Percentiles rank a stretch among this genome's conserved stretches.
These are phyloP conservation scores for Torymus texanus DNA, from an alignment of 2,888 invertebrate genomes.

Conservation along the genomic window DNA sequence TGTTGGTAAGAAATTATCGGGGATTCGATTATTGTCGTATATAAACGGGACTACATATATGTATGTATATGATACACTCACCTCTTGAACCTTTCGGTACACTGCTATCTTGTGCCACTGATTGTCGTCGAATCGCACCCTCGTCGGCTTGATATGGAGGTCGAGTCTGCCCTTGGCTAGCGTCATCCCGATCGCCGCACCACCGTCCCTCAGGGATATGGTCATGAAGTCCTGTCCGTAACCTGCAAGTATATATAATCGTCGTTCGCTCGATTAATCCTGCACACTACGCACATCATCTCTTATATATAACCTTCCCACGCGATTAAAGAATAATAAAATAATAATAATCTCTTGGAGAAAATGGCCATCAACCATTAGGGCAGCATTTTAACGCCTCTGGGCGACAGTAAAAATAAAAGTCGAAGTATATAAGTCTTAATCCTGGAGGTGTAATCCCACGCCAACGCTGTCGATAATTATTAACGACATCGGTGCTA, in stretches of 20 bases:
- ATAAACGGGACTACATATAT: too few species aligned
- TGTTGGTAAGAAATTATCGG: too few species aligned
- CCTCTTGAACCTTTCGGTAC: slow-evolving; percentile 93
- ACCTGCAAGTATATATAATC: slow-evolving; percentile 76
- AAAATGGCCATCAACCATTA: too few species aligned
- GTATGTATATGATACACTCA: slow-evolving; percentile 72
- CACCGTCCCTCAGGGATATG: slow-evolving; percentile 91
- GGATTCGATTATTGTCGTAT: neutral
- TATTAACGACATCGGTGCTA: slow-evolving; percentile 57
- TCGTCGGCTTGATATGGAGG: slow-evolving; percentile 91
- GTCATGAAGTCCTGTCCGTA: slow-evolving; percentile 93
- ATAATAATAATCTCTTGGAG: too few species aligned
- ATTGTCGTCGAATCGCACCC: slow-evolving; percentile 95
- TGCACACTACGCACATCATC: too few species aligned
- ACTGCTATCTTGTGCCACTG: slow-evolving; percentile 97
- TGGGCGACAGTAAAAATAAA: too few species aligned
- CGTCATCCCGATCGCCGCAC: slow-evolving; percentile 91
- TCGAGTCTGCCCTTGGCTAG: slow-evolving; percentile 92
- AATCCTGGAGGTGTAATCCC: too few species aligned
- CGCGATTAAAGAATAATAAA: too few species aligned
- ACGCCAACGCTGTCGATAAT: slow-evolving; percentile 55
- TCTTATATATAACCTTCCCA: too few species aligned
- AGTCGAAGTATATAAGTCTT: too few species aligned
- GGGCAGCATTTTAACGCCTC: too few species aligned
- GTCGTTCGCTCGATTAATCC: too few species aligned